Conservation (phyloP, 2,113 vertebrate species). For the Argyrosomus japonicus region DNA sequence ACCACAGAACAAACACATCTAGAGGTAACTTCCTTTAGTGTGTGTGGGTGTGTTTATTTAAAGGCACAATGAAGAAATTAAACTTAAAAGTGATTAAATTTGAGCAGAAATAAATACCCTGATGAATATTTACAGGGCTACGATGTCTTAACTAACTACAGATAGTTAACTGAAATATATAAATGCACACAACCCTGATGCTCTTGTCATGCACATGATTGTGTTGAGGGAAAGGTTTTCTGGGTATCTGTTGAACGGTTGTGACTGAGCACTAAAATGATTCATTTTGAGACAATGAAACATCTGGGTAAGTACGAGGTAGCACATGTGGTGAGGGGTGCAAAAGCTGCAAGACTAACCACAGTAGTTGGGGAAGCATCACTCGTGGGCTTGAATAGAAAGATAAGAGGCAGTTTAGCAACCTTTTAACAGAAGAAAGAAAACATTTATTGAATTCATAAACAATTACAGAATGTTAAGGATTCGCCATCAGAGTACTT, state of each 20-base stretch:
- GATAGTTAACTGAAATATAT: not conserved
- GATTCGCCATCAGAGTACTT: not conserved
- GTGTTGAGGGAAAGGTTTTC: not conserved
- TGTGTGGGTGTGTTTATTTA: not conserved
- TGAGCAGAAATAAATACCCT: not conserved
- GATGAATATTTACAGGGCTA: not conserved
- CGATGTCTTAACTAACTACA: not conserved
- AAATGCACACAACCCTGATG: not conserved
- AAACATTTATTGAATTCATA: not conserved
- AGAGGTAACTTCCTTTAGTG: not conserved
- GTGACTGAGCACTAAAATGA: not conserved
- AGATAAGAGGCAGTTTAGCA: not conserved
- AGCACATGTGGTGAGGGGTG: conserved; percentile 23
- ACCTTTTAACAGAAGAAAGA: not conserved
- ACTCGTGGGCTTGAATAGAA: not conserved
- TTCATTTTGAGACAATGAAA: conserved; percentile 21
- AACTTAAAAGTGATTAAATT: not conserved
- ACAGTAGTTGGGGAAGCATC: conserved; percentile 2
- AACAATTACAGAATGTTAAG: not conserved
- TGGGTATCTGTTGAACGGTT: not conserved
- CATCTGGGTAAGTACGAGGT: not conserved
- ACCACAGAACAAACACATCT: not conserved
- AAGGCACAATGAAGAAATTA: not conserved
- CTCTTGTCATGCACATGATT: not conserved
- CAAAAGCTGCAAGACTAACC: conserved; percentile 54